Conservation (phyloP, 2,888 invertebrate genomes). For the Acleris literana region DNA sequence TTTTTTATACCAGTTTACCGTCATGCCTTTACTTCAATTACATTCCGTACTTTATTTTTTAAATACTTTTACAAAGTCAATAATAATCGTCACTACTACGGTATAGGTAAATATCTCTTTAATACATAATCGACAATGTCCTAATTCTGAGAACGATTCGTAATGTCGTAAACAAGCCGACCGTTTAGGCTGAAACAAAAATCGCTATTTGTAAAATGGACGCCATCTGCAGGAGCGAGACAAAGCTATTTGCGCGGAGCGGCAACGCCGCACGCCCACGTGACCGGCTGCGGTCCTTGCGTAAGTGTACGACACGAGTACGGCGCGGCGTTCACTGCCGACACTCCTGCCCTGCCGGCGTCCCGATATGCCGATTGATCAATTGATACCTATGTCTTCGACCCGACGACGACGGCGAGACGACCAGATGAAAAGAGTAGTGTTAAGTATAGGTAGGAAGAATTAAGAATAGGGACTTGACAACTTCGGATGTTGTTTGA, state of each 20-base stretch:
- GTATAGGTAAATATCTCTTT: neutral
- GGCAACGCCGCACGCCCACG: conserved; percentile 79
- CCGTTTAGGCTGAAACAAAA: conserved; percentile 79
- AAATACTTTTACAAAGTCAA: too few relatives aligned
- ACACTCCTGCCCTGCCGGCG: conserved; percentile 51
- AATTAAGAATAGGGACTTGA: too few relatives aligned
- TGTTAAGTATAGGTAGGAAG: neutral
- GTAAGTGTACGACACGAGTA: conserved; percentile 77
- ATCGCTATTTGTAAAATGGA: conserved; percentile 69
- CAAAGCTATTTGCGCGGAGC: conserved; percentile 56
- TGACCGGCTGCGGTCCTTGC: conserved; percentile 79
- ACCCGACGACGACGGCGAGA: neutral
- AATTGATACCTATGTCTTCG: conserved; percentile 26
- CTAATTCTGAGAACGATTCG: conserved; percentile 72
- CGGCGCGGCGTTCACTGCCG: conserved; percentile 53
- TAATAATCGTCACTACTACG: neutral
- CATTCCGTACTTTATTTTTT: too few relatives aligned
- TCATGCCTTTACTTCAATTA: neutral
- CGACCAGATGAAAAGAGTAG: neutral
- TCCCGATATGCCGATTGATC: conserved; percentile 56
- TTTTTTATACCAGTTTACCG: too few relatives aligned
- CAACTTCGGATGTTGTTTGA: too few relatives aligned
- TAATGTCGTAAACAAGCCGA: conserved; percentile 74
- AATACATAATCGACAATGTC: conserved; percentile 48
- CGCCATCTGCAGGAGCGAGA: conserved; percentile 68